Conservation (phyloP, 1,140 invertebrate species). For the Drosophila parvula region DNA sequence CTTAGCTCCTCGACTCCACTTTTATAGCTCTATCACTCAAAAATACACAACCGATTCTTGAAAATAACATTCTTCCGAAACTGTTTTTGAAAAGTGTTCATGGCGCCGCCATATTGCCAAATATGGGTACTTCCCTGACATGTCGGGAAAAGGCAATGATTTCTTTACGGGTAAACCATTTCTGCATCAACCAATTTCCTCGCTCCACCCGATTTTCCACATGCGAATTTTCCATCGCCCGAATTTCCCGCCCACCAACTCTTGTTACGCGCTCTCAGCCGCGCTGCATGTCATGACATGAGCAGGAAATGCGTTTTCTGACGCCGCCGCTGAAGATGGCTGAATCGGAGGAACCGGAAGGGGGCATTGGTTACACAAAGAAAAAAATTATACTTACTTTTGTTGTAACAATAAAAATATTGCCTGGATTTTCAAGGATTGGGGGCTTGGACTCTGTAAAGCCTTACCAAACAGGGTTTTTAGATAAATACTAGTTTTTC, state of each 20-base stretch:
- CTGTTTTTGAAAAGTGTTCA: background rate
- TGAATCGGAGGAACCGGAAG: conserved; percentile 9
- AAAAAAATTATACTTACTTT: background rate
- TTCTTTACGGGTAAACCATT: conserved; percentile 34
- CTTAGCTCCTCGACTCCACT: background rate
- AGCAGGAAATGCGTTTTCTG: conserved; percentile 80
- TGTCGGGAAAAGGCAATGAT: conserved; percentile 45
- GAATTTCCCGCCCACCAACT: conserved; percentile 17
- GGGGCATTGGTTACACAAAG: background rate
- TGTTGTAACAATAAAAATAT: too few species aligned
- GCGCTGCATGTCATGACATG: conserved; percentile 70
- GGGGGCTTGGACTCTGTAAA: too few species aligned
- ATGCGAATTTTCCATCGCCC: conserved; percentile 1
- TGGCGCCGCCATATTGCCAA: conserved; percentile 12
- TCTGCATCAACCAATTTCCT: conserved; percentile 15
- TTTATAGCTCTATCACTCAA: conserved; percentile 32
- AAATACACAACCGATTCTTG: conserved; percentile 6
- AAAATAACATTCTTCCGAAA: conserved; percentile 25
- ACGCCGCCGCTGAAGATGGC: conserved; percentile 46
- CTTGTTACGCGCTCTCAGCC: conserved; percentile 37
- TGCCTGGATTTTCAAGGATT: too few species aligned
- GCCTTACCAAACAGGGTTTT: too few species aligned
- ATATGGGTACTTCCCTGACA: conserved; percentile 34
- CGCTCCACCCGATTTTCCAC: conserved; percentile 6
- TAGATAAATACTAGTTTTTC: too few species aligned